Evolutionary conservation across 2,797 vertebrate genomes (phyloP).

Genomic region (Dermochelys coriacea): DNA sequence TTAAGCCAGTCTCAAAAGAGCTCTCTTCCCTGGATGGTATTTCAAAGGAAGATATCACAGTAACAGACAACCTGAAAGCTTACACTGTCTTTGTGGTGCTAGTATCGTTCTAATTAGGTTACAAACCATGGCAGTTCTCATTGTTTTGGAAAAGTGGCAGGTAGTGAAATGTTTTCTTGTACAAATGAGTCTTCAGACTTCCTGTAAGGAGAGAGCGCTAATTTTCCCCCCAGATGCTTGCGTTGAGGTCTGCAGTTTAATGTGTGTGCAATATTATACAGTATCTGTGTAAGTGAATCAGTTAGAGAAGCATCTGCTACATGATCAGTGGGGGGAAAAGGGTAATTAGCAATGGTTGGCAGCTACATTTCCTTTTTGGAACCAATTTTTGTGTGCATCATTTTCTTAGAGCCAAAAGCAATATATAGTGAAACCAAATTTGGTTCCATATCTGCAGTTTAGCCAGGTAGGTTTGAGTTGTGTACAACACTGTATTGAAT

Average conservation of each 20-base stretch:
- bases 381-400: accelerated
- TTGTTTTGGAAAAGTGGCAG: not conserved
- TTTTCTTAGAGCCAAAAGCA: conserved; percentile 18
- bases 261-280: not conserved
- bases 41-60: not conserved
- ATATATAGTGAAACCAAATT: not conserved
- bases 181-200: not conserved
- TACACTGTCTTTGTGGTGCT: not conserved
- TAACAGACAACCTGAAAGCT: not conserved
- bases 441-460: not conserved
- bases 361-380: not conserved
- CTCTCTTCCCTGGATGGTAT: not conserved
- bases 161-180: not conserved
- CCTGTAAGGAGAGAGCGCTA: not conserved
- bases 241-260: not conserved
- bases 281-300: conserved; percentile 4
- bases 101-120: not conserved
- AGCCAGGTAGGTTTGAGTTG: not conserved
- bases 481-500: not conserved
- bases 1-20: not conserved
- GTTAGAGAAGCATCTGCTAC: not conserved
- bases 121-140: not conserved
- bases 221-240: not conserved
- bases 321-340: not conserved
- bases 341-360: not conserved